Evolutionary conservation across 2,113 vertebrate species (phyloP), one percentile per base, ranked within the genome.

Genomic region (Urocitellus parryii): DNA sequence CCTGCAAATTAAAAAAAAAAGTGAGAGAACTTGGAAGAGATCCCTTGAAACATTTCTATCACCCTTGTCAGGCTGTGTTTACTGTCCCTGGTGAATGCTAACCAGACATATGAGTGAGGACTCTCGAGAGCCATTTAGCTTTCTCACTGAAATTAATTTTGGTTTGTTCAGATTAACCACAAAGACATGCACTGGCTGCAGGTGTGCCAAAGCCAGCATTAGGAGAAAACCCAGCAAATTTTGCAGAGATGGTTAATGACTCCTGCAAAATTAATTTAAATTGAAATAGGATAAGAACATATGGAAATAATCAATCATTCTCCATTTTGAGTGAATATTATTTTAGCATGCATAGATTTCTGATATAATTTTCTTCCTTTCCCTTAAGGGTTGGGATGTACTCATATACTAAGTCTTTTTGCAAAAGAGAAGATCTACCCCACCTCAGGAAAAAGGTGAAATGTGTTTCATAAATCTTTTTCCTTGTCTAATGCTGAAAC

Each of bases 281-380:
- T 92, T 96, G 95, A 97, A 97, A 96, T 79, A 93, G 94, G 78
- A 97, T 96, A 96, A 97, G 96, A 98, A 98, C 97, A 98, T 96
- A 98, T 73, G 96, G 96, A 98, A 96, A 97, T 94, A 97, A 98
- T 98, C 98, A 98, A 97, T 97, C 98, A 98, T 97, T 98, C 74
- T 24, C 81, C 97, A 97, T 97, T 97, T 98, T 96, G 92, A 97
- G 32, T 94, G 86, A 97, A 96, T 84, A 95, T 97, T 96, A 96
- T 97, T 97, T 96, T 95, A 97, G 88, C 92, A 98, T 93, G 89
- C 87, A 95, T 94, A 97, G 81, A 97, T 96, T 98, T 98, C 86
- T 96, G 91, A 92, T 96, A 95, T 63, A 97, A 97, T 97, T 97
- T 97, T 93, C 81, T 90, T 96, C 90, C 90, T 93, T 98, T 97